Evolutionary conservation across 2,797 vertebrate species (phyloP).

Genomic region (Nannoperca australis): DNA sequence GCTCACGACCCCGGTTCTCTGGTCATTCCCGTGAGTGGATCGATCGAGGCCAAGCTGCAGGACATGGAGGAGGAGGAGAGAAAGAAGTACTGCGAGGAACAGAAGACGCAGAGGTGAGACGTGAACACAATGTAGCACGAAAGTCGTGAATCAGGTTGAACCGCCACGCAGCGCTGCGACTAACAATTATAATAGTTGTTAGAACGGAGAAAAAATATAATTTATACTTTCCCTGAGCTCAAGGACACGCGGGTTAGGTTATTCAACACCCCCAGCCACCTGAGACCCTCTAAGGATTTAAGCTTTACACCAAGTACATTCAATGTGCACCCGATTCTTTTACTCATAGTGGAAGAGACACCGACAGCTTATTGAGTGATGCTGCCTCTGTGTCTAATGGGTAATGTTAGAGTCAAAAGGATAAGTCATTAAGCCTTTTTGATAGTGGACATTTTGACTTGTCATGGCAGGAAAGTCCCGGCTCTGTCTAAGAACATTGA

Average conservation of each 20-base stretch:
- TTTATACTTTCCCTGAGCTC: no score
- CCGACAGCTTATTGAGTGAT: background rate
- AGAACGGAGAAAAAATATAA: background rate
- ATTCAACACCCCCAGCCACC: no score
- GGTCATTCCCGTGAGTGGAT: conserved; percentile 98
- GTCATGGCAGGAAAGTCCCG: background rate
- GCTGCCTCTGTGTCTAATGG: no score
- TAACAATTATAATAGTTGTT: background rate
- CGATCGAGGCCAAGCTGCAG: conserved; percentile 93
- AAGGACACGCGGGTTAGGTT: background rate
- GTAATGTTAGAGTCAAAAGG: background rate
- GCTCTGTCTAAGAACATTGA: background rate
- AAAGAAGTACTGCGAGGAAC: conserved; percentile 95
- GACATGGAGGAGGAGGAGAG: conserved; percentile 97
- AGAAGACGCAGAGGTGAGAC: conserved; percentile 97
- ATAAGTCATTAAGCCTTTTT: background rate
- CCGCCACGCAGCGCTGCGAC: background rate
- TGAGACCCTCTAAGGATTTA: no score
- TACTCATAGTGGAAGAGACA: background rate
- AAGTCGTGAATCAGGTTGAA: background rate
- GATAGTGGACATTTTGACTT: background rate
- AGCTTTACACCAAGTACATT: no score
- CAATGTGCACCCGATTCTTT: no score
- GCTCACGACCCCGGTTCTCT: conserved; percentile 94
- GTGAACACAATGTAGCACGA: conserved; percentile 16